Conservation (phyloP, 2,797 vertebrate species). For the Falco biarmicus region DNA sequence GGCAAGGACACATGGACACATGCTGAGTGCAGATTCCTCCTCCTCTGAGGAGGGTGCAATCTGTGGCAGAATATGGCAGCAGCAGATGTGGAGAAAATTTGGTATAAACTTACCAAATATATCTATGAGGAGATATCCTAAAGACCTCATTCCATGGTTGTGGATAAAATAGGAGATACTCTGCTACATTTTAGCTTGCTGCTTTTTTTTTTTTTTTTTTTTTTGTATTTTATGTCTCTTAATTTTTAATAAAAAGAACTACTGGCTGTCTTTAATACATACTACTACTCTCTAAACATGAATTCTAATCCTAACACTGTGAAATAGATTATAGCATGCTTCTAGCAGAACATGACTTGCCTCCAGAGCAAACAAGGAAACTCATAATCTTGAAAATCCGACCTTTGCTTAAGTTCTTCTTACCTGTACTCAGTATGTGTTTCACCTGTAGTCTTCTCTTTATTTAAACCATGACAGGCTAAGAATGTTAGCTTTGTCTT, state of each 20-base stretch:
- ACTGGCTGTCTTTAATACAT: neutral
- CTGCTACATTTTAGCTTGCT: neutral
- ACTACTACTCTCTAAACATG: neutral
- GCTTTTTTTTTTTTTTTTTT: neutral
- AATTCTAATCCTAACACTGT: neutral
- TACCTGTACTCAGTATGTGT: neutral
- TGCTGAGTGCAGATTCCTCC: neutral
- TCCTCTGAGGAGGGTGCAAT: neutral
- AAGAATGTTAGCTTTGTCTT: neutral
- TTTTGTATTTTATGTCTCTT: neutral
- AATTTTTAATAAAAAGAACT: neutral
- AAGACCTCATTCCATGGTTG: neutral
- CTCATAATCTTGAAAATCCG: slow-evolving; percentile 11
- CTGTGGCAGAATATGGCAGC: neutral
- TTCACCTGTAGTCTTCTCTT: neutral
- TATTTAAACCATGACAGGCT: neutral
- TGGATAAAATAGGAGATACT: neutral
- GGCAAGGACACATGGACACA: no score
- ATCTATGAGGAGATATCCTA: neutral
- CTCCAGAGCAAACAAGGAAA: slow-evolving; percentile 21
- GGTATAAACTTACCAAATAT: neutral
- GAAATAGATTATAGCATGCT: neutral
- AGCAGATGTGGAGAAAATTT: neutral
- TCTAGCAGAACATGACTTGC: neutral
- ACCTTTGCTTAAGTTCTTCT: slow-evolving; percentile 29